phyloP scores from a whole-genome alignment of 2,113 vertebrate species.

The Albula glossodonta region DNA sequence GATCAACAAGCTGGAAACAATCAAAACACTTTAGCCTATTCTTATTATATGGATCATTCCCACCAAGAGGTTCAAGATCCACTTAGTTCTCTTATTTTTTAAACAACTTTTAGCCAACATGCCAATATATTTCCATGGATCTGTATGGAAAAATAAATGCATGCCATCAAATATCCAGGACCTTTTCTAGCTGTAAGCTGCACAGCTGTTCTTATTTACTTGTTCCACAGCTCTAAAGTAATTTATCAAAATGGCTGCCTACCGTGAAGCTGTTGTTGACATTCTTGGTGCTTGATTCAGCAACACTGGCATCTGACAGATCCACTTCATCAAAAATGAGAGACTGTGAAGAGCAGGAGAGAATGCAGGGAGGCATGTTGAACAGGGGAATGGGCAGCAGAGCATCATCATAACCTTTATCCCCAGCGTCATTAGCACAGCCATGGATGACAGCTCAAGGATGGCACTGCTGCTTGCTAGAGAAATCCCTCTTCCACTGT shows the following conservation, averaged over 20 bases:
- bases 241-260: constrained; percentile 57
- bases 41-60: background rate
- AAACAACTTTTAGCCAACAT: background rate
- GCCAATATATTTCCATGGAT: background rate
- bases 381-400: constrained; percentile 21
- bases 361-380: constrained; percentile 40
- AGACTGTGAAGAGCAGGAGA: constrained; percentile 75
- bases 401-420: constrained; percentile 19
- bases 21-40: background rate
- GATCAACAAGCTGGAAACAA: background rate
- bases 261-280: constrained; percentile 99
- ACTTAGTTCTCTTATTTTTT: background rate
- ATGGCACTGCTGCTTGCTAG: background rate
- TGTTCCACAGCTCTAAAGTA: constrained; percentile 8
- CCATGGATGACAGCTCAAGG: background rate
- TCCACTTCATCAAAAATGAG: constrained; percentile 99
- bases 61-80: background rate
- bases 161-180: background rate
- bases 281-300: constrained; percentile 98
- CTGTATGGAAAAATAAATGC: background rate
- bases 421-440: constrained; percentile 7
- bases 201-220: constrained; percentile 1
- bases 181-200: background rate
- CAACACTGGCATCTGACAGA: constrained; percentile 96
- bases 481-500: background rate